Evolutionary conservation across 2,113 vertebrate genomes (phyloP).

Genomic region (Gallinago jamesoni): DNA sequence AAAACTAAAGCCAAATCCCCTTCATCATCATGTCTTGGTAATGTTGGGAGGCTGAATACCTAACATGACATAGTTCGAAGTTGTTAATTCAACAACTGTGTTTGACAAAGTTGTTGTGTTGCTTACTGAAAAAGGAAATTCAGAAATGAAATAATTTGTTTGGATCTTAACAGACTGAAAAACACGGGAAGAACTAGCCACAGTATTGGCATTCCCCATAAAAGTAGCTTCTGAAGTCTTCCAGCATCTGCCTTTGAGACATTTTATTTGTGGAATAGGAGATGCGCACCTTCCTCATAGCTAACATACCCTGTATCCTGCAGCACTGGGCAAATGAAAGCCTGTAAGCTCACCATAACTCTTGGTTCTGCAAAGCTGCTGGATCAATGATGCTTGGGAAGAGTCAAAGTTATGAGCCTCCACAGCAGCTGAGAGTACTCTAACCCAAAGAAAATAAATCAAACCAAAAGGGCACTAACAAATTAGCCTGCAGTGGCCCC

Average conservation of each 20-base stretch:
- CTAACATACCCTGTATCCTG: neutral
- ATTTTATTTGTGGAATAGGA: neutral
- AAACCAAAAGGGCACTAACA: slow-evolving; percentile 51
- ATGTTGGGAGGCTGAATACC: neutral
- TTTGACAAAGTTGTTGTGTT: neutral
- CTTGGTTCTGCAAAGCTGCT: neutral
- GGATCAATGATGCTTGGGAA: slow-evolving; percentile 5
- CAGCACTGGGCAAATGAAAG: neutral
- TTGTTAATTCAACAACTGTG: neutral
- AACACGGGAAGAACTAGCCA: neutral
- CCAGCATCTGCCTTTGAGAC: neutral
- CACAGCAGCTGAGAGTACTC: slow-evolving; percentile 10
- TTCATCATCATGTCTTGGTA: neutral
- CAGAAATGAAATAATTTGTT: neutral
- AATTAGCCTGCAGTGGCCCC: slow-evolving; percentile 49
- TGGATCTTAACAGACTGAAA: neutral
- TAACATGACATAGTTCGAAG: neutral
- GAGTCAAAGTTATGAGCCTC: slow-evolving; percentile 14
- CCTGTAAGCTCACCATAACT: neutral
- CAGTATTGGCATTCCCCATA: neutral
- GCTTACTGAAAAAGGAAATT: neutral
- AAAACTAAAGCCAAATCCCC: neutral
- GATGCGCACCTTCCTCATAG: neutral
- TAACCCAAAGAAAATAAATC: slow-evolving; percentile 63
- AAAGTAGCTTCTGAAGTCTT: neutral